Conservation (phyloP, 2,113 vertebrate genomes). For the Ifrita kowaldi region DNA sequence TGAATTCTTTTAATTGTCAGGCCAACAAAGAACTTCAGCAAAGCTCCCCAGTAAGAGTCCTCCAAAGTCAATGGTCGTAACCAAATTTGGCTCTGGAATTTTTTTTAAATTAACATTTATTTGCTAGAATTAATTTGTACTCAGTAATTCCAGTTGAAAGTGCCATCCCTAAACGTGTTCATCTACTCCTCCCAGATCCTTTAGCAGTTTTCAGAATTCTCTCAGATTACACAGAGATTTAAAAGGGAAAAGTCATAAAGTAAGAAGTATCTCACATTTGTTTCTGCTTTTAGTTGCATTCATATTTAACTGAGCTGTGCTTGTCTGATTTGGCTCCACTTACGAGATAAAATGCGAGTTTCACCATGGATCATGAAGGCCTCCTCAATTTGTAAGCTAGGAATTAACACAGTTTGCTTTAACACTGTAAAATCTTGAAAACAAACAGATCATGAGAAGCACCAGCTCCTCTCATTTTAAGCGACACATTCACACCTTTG, state of each 20-base stretch:
- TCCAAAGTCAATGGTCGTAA: neutral
- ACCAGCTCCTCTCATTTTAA: neutral
- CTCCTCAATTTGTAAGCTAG: neutral
- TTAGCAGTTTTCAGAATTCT: neutral
- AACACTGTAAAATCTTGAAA: neutral
- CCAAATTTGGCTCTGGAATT: neutral
- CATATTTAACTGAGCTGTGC: neutral
- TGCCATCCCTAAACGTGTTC: neutral
- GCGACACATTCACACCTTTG: slow-evolving; percentile 38
- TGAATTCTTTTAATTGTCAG: neutral
- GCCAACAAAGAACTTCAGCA: neutral
- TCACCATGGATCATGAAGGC: neutral
- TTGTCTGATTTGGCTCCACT: neutral
- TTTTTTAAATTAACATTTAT: neutral
- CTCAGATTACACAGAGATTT: neutral
- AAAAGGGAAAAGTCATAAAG: neutral
- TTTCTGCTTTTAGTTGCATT: neutral
- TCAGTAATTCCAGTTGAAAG: neutral
- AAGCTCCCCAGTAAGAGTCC: neutral
- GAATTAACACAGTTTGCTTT: slow-evolving; percentile 3
- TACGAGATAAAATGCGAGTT: fast-evolving
- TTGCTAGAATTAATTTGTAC: neutral
- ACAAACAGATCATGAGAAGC: slow-evolving; percentile 13
- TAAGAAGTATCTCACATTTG: neutral
- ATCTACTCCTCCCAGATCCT: neutral